Base-by-base conservation (phyloP, 2,113 vertebrate genomes). In the Cyanoderma ruficeps region DNA sequence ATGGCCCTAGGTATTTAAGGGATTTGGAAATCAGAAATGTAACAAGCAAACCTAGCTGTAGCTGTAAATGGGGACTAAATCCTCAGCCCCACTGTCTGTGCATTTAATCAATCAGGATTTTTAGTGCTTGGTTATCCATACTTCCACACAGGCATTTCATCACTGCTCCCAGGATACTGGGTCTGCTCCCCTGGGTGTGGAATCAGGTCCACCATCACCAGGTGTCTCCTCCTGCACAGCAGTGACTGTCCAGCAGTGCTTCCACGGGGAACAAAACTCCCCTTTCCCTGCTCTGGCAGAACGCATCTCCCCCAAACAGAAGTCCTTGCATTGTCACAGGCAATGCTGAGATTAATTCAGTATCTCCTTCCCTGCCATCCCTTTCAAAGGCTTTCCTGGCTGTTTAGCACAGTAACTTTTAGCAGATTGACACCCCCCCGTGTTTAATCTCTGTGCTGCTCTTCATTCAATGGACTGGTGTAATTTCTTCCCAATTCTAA, bases 391-490 rank as follows among this genome's bases (percentile, higher is more conserved):
- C 70, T 90, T 88, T 93, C 71, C 74, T 84, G 78, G 55, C 81
- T 95, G 60, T 81, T 96, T 93, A 96, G 77, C 72, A 21, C 33
- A 60, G 53, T 61, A 83, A 94, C 46, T 87, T 94, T 47, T 44
- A 91, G 50, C 63, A 71, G 91, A 68, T 75, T 97, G 95, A 96
- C 95, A 97, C 30, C 49, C 30, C 30, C 67, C 65, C 17, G 3
- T 52, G 75, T 95, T 98, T 92, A 97, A 97, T 94, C 96, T 97
- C 77, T 17, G 33, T 68, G 76, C 79, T 87, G 90, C 89, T 77
- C 41, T 72, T 92, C 86, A 96, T 81, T 95, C 80, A 85, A 79
- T 63, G 61, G 69, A 74, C n/a, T 75, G 65, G 70, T 91, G 81
- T 72, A 88, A 86, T 94, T 95, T 96, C 93, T 91, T 97, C 87